Base-by-base conservation (phyloP, 2,113 vertebrate genomes). In the Scortum barcoo region DNA sequence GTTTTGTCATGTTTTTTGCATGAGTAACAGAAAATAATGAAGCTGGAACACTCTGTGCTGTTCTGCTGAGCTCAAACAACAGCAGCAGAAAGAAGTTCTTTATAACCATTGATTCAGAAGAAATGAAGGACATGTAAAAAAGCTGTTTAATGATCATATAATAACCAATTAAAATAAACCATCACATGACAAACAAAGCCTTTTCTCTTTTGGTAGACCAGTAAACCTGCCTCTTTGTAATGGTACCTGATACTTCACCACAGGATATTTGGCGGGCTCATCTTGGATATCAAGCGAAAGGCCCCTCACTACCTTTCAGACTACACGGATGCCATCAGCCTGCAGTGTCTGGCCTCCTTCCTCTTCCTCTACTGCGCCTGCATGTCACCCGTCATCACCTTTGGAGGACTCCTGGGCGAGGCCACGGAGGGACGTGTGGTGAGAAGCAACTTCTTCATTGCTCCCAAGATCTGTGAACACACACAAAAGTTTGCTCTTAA, bases 381-480 rank as follows among this genome's bases (percentile, higher is more conserved):
- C 92, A 99, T 99, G 98, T 99, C 98, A 72, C 98, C 98, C 44
- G 98, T 99, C 89, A 99, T 99, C 95, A 99, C 98, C 0, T 99
- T 99, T 38, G 98, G 98, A 91, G 98, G 98, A 78, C 96, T 99
- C 42, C 95, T 99, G 89, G 98, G 98, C 90, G 98, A 99, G 93
- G 98, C 98, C 84, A 99, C 98, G 12, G 98, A 99, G 94, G 97
- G 97, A 77, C 96, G 97, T 75, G 98, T 99, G 96, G 98, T 99
- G 97, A 95, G 97, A 94, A 12, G 19, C 92, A 14, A 46, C 68
- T 26, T 20, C 48, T 33, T 46, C 30, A 22, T 46, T 20, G 13
- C 36, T 71, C 14, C 28, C 8, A 44, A 20, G 10, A 30, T 11
- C 10, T 26, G 6, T 7, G 0, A 40, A 60, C 53, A 46, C 56